Conservation (phyloP, 2,888 invertebrate genomes). For the Lasioglossum pauxillum region DNA sequence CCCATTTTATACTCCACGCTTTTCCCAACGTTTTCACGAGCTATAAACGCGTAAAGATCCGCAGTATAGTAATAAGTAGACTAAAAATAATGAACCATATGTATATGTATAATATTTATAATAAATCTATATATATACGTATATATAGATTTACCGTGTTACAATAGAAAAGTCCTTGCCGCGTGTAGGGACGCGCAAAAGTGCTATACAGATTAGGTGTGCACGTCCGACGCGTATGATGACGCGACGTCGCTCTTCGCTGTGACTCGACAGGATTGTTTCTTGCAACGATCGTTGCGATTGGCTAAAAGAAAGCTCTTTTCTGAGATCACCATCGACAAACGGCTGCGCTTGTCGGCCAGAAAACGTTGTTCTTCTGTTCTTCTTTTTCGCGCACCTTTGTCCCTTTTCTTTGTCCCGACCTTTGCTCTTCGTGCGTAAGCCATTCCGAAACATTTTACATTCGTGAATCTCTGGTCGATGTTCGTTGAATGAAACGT, state of each 20-base stretch:
- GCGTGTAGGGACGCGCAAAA: conserved; percentile 65
- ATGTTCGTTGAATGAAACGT: conserved; percentile 21
- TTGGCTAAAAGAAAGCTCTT: conserved; percentile 15
- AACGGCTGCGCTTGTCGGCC: conserved; percentile 18
- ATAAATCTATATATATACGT: conserved; percentile 36
- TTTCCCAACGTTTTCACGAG: no score
- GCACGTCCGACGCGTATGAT: conserved; percentile 42
- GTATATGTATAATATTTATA: conserved; percentile 57
- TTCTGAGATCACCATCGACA: conserved; percentile 34
- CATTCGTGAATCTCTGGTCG: conserved; percentile 4
- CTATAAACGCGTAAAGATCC: no score
- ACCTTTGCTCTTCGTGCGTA: neutral
- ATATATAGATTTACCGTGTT: conserved; percentile 52
- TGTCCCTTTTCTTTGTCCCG: neutral
- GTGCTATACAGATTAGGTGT: conserved; percentile 78
- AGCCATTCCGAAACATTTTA: conserved; percentile 7
- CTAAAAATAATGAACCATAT: conserved; percentile 61
- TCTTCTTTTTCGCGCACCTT: neutral
- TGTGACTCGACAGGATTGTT: conserved; percentile 69
- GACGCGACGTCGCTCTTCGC: conserved; percentile 28
- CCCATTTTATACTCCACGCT: no score
- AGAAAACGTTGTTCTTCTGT: neutral
- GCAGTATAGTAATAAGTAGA: conserved; percentile 36
- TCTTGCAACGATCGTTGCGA: conserved; percentile 72
- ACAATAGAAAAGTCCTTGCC: conserved; percentile 70